A percentile compares a stretch with the other conserved stretches of the same genome.
Conservation (phyloP, 2,888 invertebrate species). For the Spodoptera littoralis region DNA sequence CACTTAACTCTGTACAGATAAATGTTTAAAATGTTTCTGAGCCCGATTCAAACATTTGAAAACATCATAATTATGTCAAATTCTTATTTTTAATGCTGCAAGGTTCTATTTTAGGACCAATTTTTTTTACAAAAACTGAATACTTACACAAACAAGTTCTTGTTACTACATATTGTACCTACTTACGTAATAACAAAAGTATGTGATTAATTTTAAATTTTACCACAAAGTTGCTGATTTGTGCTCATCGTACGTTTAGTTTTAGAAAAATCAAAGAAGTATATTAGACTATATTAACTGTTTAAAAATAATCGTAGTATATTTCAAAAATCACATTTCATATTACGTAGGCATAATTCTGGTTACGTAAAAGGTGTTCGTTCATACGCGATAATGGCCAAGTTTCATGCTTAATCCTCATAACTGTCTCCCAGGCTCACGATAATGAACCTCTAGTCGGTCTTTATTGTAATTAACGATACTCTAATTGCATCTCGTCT, state of each 20-base stretch:
- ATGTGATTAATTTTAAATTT: too few species aligned
- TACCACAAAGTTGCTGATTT: background rate
- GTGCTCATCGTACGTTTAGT: background rate
- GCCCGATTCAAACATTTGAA: constrained; percentile 4
- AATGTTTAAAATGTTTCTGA: constrained; percentile 7
- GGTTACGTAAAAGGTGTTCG: constrained; percentile 6
- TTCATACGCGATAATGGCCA: constrained; percentile 18
- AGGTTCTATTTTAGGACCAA: too few species aligned
- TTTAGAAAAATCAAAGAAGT: too few species aligned
- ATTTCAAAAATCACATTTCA: constrained; percentile 5
- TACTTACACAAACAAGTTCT: constrained; percentile 4
- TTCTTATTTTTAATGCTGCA: constrained; percentile 8
- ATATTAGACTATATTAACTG: background rate
- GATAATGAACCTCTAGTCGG: constrained; percentile 55
- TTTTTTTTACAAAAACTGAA: constrained; percentile 1
- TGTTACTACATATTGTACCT: background rate
- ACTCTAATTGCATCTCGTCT: constrained; percentile 63
- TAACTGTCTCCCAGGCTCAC: constrained; percentile 61
- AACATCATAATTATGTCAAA: background rate
- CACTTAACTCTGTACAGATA: constrained; percentile 3
- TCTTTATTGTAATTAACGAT: constrained; percentile 67
- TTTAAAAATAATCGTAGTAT: constrained; percentile 5
- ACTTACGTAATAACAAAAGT: too few species aligned
- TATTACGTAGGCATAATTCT: constrained; percentile 4
- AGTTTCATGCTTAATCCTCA: constrained; percentile 41